A percentile compares a stretch with the other conserved stretches of the same genome.
These are phyloP conservation scores for Larimichthys polyactis DNA, from an alignment of 2,113 vertebrate species.

Conservation along the genomic window DNA sequence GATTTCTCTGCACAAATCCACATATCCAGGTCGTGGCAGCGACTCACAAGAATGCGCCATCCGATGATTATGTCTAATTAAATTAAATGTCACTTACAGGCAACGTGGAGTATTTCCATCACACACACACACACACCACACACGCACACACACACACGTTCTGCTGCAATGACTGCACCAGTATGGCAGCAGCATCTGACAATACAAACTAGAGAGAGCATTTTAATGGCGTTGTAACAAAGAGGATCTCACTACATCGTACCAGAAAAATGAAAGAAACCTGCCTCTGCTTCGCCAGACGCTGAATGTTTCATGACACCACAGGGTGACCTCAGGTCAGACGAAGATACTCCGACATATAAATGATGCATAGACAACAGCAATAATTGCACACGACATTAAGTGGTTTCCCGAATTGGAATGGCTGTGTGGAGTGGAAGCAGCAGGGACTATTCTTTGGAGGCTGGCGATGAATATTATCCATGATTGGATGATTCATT, in stretches of 20 bases:
- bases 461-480: constrained; percentile 69
- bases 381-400: constrained; percentile 30
- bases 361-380: constrained; percentile 57
- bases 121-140: constrained; percentile 28
- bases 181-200: constrained; percentile 23
- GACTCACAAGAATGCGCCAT: constrained; percentile 54
- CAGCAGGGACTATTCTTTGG: constrained; percentile 42
- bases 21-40: constrained; percentile 49
- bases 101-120: constrained; percentile 20
- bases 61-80: constrained; percentile 75
- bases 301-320: constrained; percentile 66
- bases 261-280: constrained; percentile 21
- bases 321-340: constrained; percentile 53
- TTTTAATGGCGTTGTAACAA: constrained; percentile 20
- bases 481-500: constrained; percentile 77
- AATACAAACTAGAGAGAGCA: background rate
- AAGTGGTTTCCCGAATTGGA: constrained; percentile 37
- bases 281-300: constrained; percentile 27
- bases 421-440: constrained; percentile 9
- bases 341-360: constrained; percentile 51
- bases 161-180: constrained; percentile 36
- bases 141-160: constrained; percentile 15
- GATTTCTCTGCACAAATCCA: constrained; percentile 47
- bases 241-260: constrained; percentile 28
- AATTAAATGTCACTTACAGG: constrained; percentile 72